Evolutionary conservation across 2,113 vertebrate species (phyloP), one percentile per base, ranked within the genome.

Genomic region (Centrocercus urophasianus): DNA sequence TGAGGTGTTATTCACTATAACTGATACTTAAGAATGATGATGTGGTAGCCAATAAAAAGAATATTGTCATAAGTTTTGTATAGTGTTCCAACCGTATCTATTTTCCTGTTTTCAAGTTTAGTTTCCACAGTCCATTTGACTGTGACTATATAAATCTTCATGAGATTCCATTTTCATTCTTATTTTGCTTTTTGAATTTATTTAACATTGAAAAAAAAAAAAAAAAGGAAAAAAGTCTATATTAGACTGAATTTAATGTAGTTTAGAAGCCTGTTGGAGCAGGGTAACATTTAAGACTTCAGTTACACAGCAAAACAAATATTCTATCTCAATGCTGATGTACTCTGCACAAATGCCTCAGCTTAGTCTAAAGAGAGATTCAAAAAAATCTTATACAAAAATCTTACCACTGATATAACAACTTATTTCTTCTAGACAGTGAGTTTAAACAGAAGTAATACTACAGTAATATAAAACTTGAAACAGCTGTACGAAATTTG

Each of bases 241-340:
- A 32, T 79, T 74, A 42, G 11, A 14, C 45, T 63, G 69, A 80
- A 24, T 21, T 83, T 90, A 43, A 65, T 89, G 76, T 34, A 61
- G 10, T 60, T 30, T 73, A n/a, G 32, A 71, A 65, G 60, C 56
- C 87, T 87, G 22, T 42, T 85, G 70, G 30, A 87, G 36, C 60
- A 57, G 6, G 28, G 27, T 73, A 36, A 63, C 12, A 91, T 80
- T n/a, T 28, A 25, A 78, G 57, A 45, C 4, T 76, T 72, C 13
- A 13, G 5, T 91, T 95, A 75, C 47, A 47, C 52, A 90, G 70
- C 22, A 47, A 89, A 90, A 93, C 94, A 92, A 91, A 74, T 92
- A 88, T 92, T 79, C 66, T 85, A 73, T n/a, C 61, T 91, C 91
- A 95, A 6, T 86, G 61, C n/a, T 83, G 82, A 89, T 82, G 28